Base-by-base conservation (phyloP, 2,888 invertebrate species). In the Sthenelais limicola region DNA sequence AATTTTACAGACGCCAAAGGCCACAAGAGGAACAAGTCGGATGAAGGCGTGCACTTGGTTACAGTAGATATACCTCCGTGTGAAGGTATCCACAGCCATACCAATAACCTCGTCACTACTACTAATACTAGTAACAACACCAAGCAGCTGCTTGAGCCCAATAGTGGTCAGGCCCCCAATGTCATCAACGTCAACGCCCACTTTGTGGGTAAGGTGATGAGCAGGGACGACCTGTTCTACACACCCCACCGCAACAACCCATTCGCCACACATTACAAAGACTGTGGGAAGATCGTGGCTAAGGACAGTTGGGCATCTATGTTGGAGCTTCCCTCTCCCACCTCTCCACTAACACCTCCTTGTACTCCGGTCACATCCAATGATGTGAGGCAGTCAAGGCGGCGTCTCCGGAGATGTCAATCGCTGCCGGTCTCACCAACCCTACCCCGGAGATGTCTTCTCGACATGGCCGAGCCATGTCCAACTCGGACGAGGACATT, bases 191-290 rank as follows among this genome's bases (percentile, higher is more conserved):
- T 90, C 48, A 90, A 92, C 71, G 91, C 91, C 73, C 92, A 88
- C 74, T 84, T 92, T 80, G 92, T 94, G 9, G 94, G 94, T 68
- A 94, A 94, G 88, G 92, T 93, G 75, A 96, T 96, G 92, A 93
- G 94, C 68, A 78, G 83, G 51, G 84, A 86, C 67, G 88, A 88
- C 77, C 84, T 84, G n/a, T 86, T 86, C 76, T 88, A 88, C 77
- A 81, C 81, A 12, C 88, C 88, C 21, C 81, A 85, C 84, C 76
- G 84, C 82, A 56, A 85, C 85, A 84, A 84, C 32, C 79, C 79
- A 33, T 81, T 83, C 73, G 78, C 81, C 58, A 77, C 78, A n/a
- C 30, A 47, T 15, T 85, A 82, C 73, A 79, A 82, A 38, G 81
- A 83, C 76, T 85, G 83, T 18, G 75, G 78, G 26, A 86, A 87